Evolutionary conservation across 1,140 invertebrate genomes (phyloP).

Genomic region (Calliopsis andreniformis): DNA sequence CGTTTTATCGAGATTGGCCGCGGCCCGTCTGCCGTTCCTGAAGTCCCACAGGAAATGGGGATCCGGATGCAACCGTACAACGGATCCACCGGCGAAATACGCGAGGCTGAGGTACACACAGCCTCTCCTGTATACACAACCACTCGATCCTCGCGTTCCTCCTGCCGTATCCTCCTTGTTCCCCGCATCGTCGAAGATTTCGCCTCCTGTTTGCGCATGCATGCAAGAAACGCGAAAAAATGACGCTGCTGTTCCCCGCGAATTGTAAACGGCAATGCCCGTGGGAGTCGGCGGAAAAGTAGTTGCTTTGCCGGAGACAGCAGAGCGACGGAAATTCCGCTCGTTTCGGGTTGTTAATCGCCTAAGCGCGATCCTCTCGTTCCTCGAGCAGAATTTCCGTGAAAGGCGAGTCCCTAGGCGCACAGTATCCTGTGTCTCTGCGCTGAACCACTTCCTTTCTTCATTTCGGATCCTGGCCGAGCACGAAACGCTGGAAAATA

Average conservation of each 20-base stretch:
- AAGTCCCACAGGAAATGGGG: constrained; percentile 65
- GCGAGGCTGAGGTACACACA: constrained; percentile 14
- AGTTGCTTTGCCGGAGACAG: constrained; percentile 15
- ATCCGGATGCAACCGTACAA: constrained; percentile 54
- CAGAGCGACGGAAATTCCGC: constrained; percentile 15
- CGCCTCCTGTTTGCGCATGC: constrained; percentile 38
- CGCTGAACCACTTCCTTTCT: no score
- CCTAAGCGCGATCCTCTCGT: neutral
- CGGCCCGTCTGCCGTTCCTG: constrained; percentile 38
- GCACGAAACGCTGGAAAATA: no score
- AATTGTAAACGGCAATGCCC: constrained; percentile 36
- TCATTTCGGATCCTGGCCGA: no score
- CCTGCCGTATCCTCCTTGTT: constrained; percentile 21
- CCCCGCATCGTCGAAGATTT: constrained; percentile 12
- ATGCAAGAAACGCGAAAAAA: constrained; percentile 46
- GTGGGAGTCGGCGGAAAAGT: constrained; percentile 12
- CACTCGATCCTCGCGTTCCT: constrained; percentile 17
- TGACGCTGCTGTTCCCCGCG: constrained; percentile 27
- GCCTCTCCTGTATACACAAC: constrained; percentile 28
- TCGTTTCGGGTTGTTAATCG: constrained; percentile 23
- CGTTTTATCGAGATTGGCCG: constrained; percentile 72
- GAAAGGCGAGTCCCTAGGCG: no score
- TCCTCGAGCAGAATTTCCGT: neutral
- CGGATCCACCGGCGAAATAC: constrained; percentile 43
- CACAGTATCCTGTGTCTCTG: no score